These are phyloP conservation scores for Upupa epops DNA, from an alignment of 2,113 vertebrate genomes.

Conservation along the genomic window DNA sequence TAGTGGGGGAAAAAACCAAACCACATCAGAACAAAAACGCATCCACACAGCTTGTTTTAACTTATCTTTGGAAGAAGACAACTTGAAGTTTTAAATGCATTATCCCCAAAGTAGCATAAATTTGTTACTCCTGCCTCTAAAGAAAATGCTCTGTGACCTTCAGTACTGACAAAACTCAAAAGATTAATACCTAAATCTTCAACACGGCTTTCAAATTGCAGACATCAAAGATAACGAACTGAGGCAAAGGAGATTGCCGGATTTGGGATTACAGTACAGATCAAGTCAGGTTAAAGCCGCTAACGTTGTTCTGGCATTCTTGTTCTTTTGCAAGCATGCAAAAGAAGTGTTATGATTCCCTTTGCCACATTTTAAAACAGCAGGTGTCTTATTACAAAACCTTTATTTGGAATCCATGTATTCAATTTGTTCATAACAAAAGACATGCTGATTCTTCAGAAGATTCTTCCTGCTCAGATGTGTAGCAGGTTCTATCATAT, in stretches of 20 bases:
- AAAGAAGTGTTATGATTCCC: background rate
- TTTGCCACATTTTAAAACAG: background rate
- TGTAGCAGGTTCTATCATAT: background rate
- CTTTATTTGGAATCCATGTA: background rate
- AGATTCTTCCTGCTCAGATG: background rate
- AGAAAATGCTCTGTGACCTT: constrained; percentile 26
- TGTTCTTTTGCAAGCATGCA: background rate
- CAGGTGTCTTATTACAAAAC: background rate
- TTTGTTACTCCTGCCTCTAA: background rate
- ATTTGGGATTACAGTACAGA: constrained; percentile 70
- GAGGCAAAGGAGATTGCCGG: constrained; percentile 67
- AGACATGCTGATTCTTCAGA: background rate
- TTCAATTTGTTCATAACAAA: background rate
- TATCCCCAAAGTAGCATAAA: background rate
- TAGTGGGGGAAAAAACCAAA: background rate
- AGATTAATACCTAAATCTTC: constrained; percentile 55
- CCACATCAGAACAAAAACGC: background rate
- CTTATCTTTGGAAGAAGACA: background rate
- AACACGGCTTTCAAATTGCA: constrained; percentile 52
- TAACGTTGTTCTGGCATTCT: constrained; percentile 23
- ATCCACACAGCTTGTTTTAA: background rate
- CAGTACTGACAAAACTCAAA: constrained; percentile 22
- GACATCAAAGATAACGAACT: constrained; percentile 69
- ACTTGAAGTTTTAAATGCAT: background rate
- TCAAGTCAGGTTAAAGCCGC: constrained; percentile 64